Percentiles rank a stretch among this genome's conserved stretches.
phyloP scores from a whole-genome alignment of 2,797 vertebrate species.

The Otus scops region DNA sequence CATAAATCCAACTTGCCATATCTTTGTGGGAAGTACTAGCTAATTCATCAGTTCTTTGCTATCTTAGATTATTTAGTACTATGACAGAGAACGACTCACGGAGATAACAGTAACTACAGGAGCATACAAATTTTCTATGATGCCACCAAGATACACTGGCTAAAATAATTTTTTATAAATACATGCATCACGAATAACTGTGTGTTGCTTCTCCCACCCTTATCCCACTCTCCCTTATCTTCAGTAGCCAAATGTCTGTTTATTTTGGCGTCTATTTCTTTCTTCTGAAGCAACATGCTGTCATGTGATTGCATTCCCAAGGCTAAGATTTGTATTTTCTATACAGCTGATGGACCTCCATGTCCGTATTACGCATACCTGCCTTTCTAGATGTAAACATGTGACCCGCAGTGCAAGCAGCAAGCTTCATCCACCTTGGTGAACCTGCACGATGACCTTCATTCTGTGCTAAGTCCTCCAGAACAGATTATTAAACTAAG shows the following conservation, averaged over 20 bases:
- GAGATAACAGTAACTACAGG: not conserved
- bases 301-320: not conserved
- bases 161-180: not conserved
- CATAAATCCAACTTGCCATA: not conserved
- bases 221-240: not conserved
- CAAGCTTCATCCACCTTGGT: not conserved
- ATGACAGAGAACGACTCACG: not conserved
- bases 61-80: not conserved
- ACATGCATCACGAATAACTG: not conserved
- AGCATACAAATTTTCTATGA: not conserved
- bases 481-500: not conserved
- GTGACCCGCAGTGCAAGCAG: not conserved
- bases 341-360: not conserved
- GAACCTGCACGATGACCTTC: not conserved
- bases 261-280: not conserved
- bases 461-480: not conserved
- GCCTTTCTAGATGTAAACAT: not conserved
- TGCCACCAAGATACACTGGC: not conserved
- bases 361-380: rapidly evolving
- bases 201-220: not conserved
- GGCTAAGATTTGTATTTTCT: not conserved
- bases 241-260: not conserved
- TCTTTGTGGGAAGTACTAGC: not conserved
- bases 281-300: not conserved
- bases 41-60: not conserved